phyloP scores from a whole-genome alignment of 2,113 vertebrate species.

The Crotalus helleri region DNA sequence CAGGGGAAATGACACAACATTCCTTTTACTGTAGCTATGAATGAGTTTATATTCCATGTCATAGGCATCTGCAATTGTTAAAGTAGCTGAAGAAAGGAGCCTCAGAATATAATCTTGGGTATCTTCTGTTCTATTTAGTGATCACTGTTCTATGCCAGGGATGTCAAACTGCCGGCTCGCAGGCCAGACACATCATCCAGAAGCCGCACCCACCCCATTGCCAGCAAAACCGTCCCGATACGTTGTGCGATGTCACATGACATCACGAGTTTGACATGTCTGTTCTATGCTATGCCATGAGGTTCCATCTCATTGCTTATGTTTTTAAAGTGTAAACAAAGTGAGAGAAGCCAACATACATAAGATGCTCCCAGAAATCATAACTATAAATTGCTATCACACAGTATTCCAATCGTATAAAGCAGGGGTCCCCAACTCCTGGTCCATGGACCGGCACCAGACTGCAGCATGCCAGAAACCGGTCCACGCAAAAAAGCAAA shows the following conservation, averaged over 20 bases:
- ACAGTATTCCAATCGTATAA: background rate
- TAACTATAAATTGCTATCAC: background rate
- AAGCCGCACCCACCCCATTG: too few relatives aligned
- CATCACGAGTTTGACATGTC: too few relatives aligned
- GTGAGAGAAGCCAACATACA: background rate
- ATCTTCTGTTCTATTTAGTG: background rate
- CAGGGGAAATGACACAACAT: background rate
- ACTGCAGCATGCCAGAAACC: too few relatives aligned
- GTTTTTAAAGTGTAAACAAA: background rate
- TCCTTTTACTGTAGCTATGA: background rate
- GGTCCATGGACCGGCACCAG: too few relatives aligned
- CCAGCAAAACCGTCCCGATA: too few relatives aligned
- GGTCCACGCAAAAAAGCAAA: too few relatives aligned
- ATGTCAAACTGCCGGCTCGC: too few relatives aligned
- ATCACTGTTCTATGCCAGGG: background rate
- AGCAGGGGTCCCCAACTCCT: too few relatives aligned
- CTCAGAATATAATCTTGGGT: background rate
- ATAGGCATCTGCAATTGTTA: background rate
- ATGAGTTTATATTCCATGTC: background rate
- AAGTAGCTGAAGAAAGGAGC: background rate
- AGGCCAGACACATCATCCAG: too few relatives aligned
- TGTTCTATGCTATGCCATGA: background rate
- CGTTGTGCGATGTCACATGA: too few relatives aligned
- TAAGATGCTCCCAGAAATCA: background rate
- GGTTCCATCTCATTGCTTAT: background rate